Conservation (phyloP, 2,113 vertebrate genomes). For the Macroglossus sobrinus region DNA sequence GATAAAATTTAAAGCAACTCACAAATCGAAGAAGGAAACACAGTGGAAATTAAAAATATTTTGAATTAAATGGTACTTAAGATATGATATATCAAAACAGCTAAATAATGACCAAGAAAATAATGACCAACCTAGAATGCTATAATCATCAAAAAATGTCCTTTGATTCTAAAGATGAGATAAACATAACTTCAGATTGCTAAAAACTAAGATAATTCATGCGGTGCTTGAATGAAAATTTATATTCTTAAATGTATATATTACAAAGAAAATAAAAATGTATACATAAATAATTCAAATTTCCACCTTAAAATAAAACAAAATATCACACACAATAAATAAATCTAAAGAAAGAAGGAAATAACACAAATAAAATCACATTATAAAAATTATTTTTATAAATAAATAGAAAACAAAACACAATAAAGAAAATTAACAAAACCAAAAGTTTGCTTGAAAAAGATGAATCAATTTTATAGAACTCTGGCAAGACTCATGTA, state of each 20-base stretch:
- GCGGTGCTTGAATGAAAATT: neutral
- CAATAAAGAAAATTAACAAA: neutral
- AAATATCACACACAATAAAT: neutral
- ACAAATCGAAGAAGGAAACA: neutral
- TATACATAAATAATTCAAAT: neutral
- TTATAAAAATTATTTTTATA: neutral
- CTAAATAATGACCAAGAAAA: neutral
- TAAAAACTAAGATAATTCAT: neutral
- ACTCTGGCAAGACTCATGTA: neutral
- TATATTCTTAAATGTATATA: neutral
- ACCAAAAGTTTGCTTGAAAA: neutral
- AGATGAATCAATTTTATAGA: neutral
- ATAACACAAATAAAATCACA: neutral
- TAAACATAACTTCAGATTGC: neutral
- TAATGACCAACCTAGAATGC: neutral
- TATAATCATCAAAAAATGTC: neutral
- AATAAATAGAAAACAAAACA: neutral
- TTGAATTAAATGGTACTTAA: neutral
- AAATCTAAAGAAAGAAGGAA: neutral
- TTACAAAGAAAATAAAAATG: neutral
- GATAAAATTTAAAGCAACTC: conserved; percentile 18
- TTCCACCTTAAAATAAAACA: neutral
- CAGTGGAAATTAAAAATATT: neutral
- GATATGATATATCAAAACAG: neutral
- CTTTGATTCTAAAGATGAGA: neutral